Evolutionary conservation across 2,113 vertebrate species (phyloP).

Genomic region (Psammodynastes pulverulentus): DNA sequence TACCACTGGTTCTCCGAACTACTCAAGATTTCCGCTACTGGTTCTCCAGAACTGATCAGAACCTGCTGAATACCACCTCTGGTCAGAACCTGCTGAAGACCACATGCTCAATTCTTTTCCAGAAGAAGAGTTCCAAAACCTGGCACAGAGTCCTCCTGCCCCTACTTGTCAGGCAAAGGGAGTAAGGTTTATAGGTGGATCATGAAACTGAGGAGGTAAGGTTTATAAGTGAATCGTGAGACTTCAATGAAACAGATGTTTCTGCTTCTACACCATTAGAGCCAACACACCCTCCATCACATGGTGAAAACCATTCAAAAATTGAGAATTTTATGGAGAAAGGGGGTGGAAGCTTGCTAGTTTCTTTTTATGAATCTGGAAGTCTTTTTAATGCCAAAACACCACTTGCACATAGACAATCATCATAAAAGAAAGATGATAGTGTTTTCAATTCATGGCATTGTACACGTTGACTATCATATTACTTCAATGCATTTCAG

Average conservation of each 20-base stretch:
- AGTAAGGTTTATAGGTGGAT: not conserved
- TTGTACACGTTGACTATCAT: not conserved
- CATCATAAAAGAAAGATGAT: not conserved
- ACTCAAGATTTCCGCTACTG: too few species aligned
- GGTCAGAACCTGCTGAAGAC: too few species aligned
- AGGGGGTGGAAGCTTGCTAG: not conserved
- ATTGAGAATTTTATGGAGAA: not conserved
- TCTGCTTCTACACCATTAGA: not conserved
- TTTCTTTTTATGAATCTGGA: not conserved
- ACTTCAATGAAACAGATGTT: not conserved
- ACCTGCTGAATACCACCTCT: too few species aligned
- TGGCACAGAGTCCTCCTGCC: not conserved
- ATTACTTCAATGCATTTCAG: not conserved
- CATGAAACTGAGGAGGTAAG: not conserved
- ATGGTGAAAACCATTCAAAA: not conserved
- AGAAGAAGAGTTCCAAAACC: not conserved
- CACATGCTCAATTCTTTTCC: too few species aligned
- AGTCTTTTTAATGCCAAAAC: not conserved
- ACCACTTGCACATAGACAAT: not conserved
- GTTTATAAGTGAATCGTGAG: not conserved
- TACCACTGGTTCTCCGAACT: too few species aligned
- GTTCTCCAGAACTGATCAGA: too few species aligned
- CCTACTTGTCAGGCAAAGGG: not conserved
- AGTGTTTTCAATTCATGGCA: not conserved
- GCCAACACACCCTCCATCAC: not conserved